These are phyloP conservation scores for Telenomus remus DNA, from an alignment of 1,140 invertebrate genomes.

Conservation along the genomic window DNA sequence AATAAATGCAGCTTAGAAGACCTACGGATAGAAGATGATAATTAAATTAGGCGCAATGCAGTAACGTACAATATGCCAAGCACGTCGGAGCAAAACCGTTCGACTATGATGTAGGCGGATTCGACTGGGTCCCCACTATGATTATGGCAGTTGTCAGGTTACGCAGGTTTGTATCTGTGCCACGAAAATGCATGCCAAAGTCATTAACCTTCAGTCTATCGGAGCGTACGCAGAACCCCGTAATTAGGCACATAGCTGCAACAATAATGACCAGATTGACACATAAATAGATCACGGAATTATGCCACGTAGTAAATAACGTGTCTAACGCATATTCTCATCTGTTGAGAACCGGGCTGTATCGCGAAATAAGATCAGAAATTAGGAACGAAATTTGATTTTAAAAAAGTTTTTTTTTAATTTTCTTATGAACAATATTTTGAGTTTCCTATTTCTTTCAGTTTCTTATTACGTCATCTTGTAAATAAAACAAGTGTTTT, in stretches of 20 bases:
- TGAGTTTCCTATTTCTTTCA: no score
- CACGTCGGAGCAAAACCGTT: constrained; percentile 42
- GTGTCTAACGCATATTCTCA: constrained; percentile 35
- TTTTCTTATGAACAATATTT: no score
- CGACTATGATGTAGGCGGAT: constrained; percentile 40
- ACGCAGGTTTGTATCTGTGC: constrained; percentile 43
- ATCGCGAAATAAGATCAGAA: no score
- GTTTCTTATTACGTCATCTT: no score
- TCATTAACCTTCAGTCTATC: constrained; percentile 63
- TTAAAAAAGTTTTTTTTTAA: no score
- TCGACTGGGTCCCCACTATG: constrained; percentile 41
- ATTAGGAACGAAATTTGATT: no score
- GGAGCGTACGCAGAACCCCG: constrained; percentile 31
- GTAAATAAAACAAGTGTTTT: no score
- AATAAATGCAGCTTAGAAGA: constrained; percentile 7
- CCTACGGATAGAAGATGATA: constrained; percentile 30
- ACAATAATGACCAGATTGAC: constrained; percentile 66
- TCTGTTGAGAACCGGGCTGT: constrained; percentile 28
- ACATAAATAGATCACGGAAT: constrained; percentile 68
- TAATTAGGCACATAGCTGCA: constrained; percentile 59
- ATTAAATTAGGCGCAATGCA: constrained; percentile 54
- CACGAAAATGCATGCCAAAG: constrained; percentile 65
- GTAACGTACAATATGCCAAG: constrained; percentile 59
- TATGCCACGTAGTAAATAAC: constrained; percentile 66
- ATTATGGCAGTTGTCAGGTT: constrained; percentile 61